Evolutionary conservation across 2,113 vertebrate genomes (phyloP).

Genomic region (Chitala chitala): DNA sequence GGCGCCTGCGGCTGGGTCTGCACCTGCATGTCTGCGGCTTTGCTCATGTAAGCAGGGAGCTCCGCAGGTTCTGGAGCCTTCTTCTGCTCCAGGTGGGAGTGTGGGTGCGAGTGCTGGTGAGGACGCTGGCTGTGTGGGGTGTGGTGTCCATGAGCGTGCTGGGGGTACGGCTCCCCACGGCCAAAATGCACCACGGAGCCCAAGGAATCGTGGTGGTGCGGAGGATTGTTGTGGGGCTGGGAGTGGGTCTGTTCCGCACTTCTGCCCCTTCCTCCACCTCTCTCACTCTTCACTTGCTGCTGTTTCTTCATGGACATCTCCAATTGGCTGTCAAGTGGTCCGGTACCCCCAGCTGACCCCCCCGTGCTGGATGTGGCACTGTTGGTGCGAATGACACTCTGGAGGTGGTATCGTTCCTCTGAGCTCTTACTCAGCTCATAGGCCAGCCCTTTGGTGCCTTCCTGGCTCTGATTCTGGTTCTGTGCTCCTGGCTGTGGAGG

Average conservation of each 20-base stretch:
- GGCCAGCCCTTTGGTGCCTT: constrained; percentile 50
- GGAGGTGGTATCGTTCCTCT: constrained; percentile 74
- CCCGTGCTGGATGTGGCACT: constrained; percentile 48
- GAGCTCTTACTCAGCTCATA: constrained; percentile 59
- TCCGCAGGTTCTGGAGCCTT: constrained; percentile 62
- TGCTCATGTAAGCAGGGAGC: constrained; percentile 57
- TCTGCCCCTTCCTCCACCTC: constrained; percentile 40
- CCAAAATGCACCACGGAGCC: constrained; percentile 75
- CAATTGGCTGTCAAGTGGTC: constrained; percentile 63
- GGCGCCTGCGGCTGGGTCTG: constrained; percentile 52
- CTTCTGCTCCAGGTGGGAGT: constrained; percentile 59
- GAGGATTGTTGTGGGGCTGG: constrained; percentile 34
- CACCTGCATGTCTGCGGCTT: constrained; percentile 52
- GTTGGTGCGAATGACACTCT: constrained; percentile 82
- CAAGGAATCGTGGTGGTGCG: constrained; percentile 55
- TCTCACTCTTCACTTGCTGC: constrained; percentile 57
- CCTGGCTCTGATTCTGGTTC: constrained; percentile 56
- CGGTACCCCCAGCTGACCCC: constrained; percentile 32
- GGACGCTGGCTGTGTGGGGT: constrained; percentile 52
- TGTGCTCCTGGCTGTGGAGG: constrained; percentile 49
- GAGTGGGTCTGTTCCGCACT: constrained; percentile 45
- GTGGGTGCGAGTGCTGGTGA: constrained; percentile 44
- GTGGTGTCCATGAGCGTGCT: constrained; percentile 42
- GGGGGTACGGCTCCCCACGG: constrained; percentile 52
- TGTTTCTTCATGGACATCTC: constrained; percentile 70